Evolutionary conservation across 1,140 invertebrate species (phyloP), one percentile per base, ranked within the genome.

Genomic region (Drosophila eugracilis): DNA sequence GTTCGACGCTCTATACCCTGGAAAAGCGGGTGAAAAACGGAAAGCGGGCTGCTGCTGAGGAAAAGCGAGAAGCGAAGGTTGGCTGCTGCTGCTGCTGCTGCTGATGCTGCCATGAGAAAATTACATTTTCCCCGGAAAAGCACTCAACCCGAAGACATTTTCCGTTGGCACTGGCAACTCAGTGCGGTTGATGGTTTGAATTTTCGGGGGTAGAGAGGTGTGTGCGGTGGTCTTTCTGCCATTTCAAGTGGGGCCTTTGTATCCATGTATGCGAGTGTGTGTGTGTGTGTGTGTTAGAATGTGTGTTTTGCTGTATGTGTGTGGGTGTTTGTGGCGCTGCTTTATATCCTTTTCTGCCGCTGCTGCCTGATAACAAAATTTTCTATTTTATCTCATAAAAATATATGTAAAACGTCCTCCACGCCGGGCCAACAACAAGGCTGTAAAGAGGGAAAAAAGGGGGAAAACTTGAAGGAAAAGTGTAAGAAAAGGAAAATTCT

Each of bases 331-430:
- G 28, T 73, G 63, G 59, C 62, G 69, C 72, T 85, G 70, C 83
- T 81, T 89, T 80, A 90, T 90, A 90, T 90, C 89, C 83, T 53
- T 90, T 90, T 90, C 54, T 75, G 79, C 77, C 72, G 86, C 62
- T 62, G 76, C 77, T 81, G 88, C 69, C 77, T 90, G 89, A 90
- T 90, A 90, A 90, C 89, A 89, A 85, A 73, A 80, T 88, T 90
- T 89, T 89, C 85, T 89, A 89, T 89, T 89, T 89, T 81, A 89
- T 89, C 81, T 85, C 85, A 85, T 89, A 89, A 89, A 89, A 89
- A 84, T 84, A 89, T 89, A 84, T 77, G 74, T 77, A 75, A 52
- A 15, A 49, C 32, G 58, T 34, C 15, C 41, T 45, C 42, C 55
- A 39, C 28, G 34, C 37, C 58, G 28, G 48, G 39, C 36, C 50